A percentile compares a stretch with the other conserved stretches of the same genome.
Conservation (phyloP, 2,888 invertebrate genomes). For the Autographa gamma region DNA sequence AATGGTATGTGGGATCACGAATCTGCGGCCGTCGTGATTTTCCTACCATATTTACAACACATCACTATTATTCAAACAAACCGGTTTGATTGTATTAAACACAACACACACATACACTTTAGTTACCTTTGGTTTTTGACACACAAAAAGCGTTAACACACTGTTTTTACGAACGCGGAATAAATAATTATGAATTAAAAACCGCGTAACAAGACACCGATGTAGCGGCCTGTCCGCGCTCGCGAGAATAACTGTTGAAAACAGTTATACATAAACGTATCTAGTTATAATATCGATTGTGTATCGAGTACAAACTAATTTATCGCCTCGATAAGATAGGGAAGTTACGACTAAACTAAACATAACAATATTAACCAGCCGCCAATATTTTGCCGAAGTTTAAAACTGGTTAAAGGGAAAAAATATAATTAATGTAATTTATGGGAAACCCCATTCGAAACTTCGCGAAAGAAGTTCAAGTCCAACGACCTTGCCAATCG, state of each 20-base stretch:
- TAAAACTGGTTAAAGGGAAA: slow-evolving; percentile 20
- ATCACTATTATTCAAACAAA: slow-evolving; percentile 50
- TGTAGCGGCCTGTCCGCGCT: slow-evolving; percentile 76
- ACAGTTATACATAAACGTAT: slow-evolving; percentile 73
- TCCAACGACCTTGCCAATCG: slow-evolving; percentile 67
- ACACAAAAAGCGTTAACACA: slow-evolving; percentile 42
- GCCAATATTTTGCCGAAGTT: slow-evolving; percentile 60
- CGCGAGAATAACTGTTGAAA: slow-evolving; percentile 82
- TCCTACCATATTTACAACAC: slow-evolving; percentile 49
- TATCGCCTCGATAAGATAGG: slow-evolving; percentile 86
- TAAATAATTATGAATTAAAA: slow-evolving; percentile 63
- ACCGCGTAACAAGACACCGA: slow-evolving; percentile 63
- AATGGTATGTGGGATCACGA: slow-evolving; percentile 58
- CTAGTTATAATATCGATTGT: slow-evolving; percentile 80
- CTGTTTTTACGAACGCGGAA: slow-evolving; percentile 53
- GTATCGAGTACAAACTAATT: slow-evolving; percentile 83
- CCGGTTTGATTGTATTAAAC: slow-evolving; percentile 37
- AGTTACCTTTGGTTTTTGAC: slow-evolving; percentile 29
- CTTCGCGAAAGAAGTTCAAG: slow-evolving; percentile 48
- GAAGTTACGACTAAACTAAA: slow-evolving; percentile 61
- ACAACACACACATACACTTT: slow-evolving; percentile 46
- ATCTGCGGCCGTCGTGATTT: slow-evolving; percentile 53
- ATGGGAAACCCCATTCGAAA: slow-evolving; percentile 9
- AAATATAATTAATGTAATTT: not conserved
- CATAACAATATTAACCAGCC: slow-evolving; percentile 62